Evolutionary conservation across 2,888 invertebrate species (phyloP).

Genomic region (Congeria kusceri): DNA sequence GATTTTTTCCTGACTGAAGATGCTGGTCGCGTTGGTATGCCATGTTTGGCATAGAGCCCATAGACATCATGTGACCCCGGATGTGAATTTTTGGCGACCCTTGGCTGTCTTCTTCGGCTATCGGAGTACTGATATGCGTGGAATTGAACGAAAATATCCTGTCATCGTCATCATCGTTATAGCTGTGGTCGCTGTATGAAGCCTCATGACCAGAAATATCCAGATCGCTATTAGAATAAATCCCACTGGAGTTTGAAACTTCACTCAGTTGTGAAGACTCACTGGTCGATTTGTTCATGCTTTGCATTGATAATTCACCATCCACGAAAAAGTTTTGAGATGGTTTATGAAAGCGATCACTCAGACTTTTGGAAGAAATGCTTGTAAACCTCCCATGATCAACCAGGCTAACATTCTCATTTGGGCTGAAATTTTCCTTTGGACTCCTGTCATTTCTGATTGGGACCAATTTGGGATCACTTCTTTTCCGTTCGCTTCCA

Average conservation of each 20-base stretch:
- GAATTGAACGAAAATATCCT: conserved; percentile 60
- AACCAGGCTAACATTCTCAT: background rate
- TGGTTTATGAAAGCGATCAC: conserved; percentile 14
- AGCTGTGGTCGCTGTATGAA: conserved; percentile 13
- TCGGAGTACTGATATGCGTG: conserved; percentile 57
- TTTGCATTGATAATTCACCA: conserved; percentile 28
- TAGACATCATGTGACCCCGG: conserved; percentile 63
- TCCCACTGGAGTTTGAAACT: conserved; percentile 38
- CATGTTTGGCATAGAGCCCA: conserved; percentile 70
- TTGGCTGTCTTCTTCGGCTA: conserved; percentile 54
- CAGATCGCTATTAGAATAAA: conserved; percentile 53
- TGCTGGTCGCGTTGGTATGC: conserved; percentile 56
- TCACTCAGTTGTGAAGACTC: conserved; percentile 58
- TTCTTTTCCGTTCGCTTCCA: conserved; percentile 26
- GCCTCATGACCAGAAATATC: conserved; percentile 31
- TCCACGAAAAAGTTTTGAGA: conserved; percentile 52
- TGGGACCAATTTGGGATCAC: conserved; percentile 5
- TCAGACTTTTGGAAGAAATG: conserved; percentile 26
- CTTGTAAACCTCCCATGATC: conserved; percentile 20
- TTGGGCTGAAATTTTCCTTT: conserved; percentile 7
- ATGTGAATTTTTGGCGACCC: conserved; percentile 41
- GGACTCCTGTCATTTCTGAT: background rate
- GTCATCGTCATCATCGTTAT: conserved; percentile 59
- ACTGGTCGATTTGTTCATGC: conserved; percentile 46
- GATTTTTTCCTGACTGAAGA: conserved; percentile 63